Conservation (phyloP, 2,888 invertebrate genomes). For the Cosmia trapezina region DNA sequence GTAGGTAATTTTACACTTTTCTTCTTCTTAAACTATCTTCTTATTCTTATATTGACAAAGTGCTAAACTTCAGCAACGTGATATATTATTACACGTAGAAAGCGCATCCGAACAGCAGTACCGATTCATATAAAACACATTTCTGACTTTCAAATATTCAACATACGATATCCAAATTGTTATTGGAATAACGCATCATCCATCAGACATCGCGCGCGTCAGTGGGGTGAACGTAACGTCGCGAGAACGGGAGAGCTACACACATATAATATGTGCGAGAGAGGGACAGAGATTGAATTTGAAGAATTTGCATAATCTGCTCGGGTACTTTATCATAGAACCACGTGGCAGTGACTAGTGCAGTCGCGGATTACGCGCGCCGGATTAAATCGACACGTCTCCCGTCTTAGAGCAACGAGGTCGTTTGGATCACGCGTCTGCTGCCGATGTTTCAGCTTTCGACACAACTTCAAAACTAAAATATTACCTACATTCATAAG, state of each 20-base stretch:
- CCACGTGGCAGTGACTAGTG: conserved; percentile 91
- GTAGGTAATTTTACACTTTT: conserved; percentile 33
- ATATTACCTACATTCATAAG: conserved; percentile 49
- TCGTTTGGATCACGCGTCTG: conserved; percentile 75
- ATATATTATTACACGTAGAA: conserved; percentile 56
- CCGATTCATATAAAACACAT: conserved; percentile 67
- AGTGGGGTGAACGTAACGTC: conserved; percentile 83
- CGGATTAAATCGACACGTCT: conserved; percentile 84
- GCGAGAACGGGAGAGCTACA: conserved; percentile 74
- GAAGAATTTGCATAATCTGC: conserved; percentile 90
- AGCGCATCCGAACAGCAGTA: conserved; percentile 60
- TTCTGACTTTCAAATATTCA: conserved; percentile 84
- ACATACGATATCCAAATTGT: conserved; percentile 89
- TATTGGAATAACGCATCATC: conserved; percentile 90
- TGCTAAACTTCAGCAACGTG: conserved; percentile 43
- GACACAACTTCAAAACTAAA: conserved; percentile 56
- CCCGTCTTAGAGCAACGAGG: conserved; percentile 65
- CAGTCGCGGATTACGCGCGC: conserved; percentile 87
- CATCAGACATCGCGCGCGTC: conserved; percentile 86
- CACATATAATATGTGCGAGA: conserved; percentile 68
- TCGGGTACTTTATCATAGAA: conserved; percentile 90
- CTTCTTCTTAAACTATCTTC: conserved; percentile 25
- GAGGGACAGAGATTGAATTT: conserved; percentile 81
- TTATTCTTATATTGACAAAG: conserved; percentile 43
- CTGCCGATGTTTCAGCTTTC: conserved; percentile 56